Evolutionary conservation across 1,140 invertebrate species (phyloP), one percentile per base, ranked within the genome.

Genomic region (Gerris buenoi): DNA sequence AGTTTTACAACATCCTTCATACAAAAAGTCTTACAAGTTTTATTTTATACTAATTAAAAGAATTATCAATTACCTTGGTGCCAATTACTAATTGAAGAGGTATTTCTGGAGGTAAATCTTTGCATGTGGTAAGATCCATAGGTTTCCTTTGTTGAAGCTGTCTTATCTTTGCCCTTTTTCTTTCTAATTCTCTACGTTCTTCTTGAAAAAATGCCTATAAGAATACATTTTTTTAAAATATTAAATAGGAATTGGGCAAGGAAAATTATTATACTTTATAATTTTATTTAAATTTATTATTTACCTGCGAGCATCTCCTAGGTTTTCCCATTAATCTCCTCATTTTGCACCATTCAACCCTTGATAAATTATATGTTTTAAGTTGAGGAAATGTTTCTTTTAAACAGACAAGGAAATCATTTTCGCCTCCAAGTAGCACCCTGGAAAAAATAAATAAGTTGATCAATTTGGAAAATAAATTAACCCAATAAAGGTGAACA

Each of bases 251-350:
- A n/a, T n/a, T n/a, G n/a, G n/a, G n/a, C n/a, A n/a, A n/a, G n/a
- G n/a, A n/a, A n/a, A n/a, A n/a, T n/a, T n/a, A n/a, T n/a, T n/a
- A n/a, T n/a, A n/a, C n/a, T n/a, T n/a, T n/a, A n/a, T n/a, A n/a
- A n/a, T n/a, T n/a, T n/a, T n/a, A n/a, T n/a, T n/a, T n/a, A n/a
- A n/a, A n/a, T n/a, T n/a, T n/a, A n/a, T n/a, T n/a, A n/a, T n/a
- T 60, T 68, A 78, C 76, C 76, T 90, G 87, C 1, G 91, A 93
- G 76, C 90, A 97, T 73, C 95, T 82, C 63, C 97, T 78, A 22
- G 97, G 97, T 76, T 97, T 97, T 2, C 97, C 97, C 92, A 99
- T 97, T 79, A 97, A 87, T 68, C 94, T 79, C 65, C 96, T 80
- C 33, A 99, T 91, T 79, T 94, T 93, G 63, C 90, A 89, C 97